Percentiles rank a stretch among this genome's conserved stretches.
Evolutionary conservation across 2,797 vertebrate species (phyloP).

Genomic region (Erethizon dorsatum): DNA sequence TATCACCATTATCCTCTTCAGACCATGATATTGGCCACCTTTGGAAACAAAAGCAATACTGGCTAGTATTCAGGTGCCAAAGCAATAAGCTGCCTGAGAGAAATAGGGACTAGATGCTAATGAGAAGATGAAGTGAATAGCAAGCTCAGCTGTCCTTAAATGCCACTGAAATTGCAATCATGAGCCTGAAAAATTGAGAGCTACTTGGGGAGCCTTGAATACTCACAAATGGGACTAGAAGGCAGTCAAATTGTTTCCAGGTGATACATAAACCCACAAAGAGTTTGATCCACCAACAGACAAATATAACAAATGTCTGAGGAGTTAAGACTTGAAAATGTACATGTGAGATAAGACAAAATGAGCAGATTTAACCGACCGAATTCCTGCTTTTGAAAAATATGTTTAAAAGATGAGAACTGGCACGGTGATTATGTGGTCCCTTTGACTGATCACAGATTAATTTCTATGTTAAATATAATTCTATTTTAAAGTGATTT

Average conservation of each 20-base stretch:
- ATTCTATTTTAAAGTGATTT: constrained; percentile 59
- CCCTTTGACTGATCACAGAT: background rate
- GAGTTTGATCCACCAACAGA: constrained; percentile 55
- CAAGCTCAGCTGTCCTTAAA: constrained; percentile 67
- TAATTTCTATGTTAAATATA: constrained; percentile 60
- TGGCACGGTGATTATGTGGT: background rate
- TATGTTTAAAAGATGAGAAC: background rate
- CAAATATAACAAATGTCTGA: constrained; percentile 48
- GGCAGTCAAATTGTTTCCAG: constrained; percentile 44
- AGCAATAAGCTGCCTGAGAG: constrained; percentile 9
- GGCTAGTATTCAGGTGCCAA: background rate
- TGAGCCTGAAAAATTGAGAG: constrained; percentile 64
- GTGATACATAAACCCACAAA: constrained; percentile 69
- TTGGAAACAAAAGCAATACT: constrained; percentile 45
- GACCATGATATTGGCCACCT: background rate
- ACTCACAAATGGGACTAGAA: background rate
- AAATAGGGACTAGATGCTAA: constrained; percentile 48
- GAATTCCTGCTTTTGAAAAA: background rate
- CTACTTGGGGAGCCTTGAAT: constrained; percentile 65
- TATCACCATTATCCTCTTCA: constrained; percentile 58
- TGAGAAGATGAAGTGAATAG: constrained; percentile 53
- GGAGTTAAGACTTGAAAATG: constrained; percentile 62
- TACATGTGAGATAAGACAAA: background rate
- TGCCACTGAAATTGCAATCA: constrained; percentile 64
- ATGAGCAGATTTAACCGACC: background rate